A percentile compares a stretch with the other conserved stretches of the same genome.
phyloP scores from a whole-genome alignment of 2,113 vertebrate genomes.

The Pithys albifrons region DNA sequence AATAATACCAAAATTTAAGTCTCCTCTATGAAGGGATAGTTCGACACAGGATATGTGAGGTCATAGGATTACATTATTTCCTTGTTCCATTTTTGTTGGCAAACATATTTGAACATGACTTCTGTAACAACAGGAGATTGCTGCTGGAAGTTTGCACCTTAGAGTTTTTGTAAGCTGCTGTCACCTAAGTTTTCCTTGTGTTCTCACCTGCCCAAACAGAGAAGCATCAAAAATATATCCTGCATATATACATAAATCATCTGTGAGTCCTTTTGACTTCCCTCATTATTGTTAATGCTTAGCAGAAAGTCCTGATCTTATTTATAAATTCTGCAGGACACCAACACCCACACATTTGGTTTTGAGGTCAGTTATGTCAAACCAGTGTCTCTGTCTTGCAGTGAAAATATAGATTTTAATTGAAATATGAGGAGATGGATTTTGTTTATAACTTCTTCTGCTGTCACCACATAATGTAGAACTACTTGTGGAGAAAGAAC shows the following conservation, averaged over 20 bases:
- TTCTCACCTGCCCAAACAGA: background rate
- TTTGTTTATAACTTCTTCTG: background rate
- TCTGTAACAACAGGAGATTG: background rate
- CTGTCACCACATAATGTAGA: background rate
- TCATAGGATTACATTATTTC: constrained; percentile 53
- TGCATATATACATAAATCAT: background rate
- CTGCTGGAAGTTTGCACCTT: background rate
- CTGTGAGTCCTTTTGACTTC: background rate
- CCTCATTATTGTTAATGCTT: constrained; percentile 3
- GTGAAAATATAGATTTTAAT: background rate
- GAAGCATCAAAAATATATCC: background rate
- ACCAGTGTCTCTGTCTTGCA: background rate
- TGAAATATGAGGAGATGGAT: background rate
- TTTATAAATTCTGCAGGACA: constrained; percentile 6
- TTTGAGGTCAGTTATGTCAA: background rate
- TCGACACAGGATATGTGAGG: constrained; percentile 19
- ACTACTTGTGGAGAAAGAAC: background rate
- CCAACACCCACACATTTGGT: background rate
- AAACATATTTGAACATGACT: background rate
- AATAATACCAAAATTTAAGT: background rate
- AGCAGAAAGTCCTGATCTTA: background rate
- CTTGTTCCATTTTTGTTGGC: constrained; percentile 47
- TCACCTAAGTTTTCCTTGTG: background rate
- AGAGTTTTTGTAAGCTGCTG: background rate
- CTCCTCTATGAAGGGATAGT: background rate